Evolutionary conservation across 2,797 vertebrate species (phyloP).

Genomic region (Poeciliopsis turneri): DNA sequence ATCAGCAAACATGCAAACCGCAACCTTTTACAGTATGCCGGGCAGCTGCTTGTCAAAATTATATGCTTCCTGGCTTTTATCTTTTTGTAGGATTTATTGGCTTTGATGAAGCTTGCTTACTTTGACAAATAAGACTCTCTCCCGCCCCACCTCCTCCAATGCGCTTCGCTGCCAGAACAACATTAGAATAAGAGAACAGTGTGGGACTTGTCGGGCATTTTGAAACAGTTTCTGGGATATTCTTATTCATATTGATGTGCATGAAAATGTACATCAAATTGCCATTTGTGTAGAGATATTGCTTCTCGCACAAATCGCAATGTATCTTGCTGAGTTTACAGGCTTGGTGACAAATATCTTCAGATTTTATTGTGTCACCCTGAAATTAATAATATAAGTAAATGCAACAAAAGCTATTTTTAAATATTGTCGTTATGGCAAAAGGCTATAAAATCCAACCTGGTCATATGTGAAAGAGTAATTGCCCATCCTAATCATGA

Average conservation of each 20-base stretch:
- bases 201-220: neutral
- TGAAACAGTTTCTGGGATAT: neutral
- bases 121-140: neutral
- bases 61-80: conserved; percentile 35
- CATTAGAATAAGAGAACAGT: neutral
- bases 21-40: conserved; percentile 51
- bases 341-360: neutral
- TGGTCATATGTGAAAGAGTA: neutral
- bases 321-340: neutral
- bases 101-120: neutral
- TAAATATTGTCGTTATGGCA: neutral
- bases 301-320: neutral
- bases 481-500: neutral
- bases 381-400: neutral
- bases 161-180: neutral
- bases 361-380: neutral
- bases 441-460: neutral
- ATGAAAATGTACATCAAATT: neutral
- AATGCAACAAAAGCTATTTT: neutral
- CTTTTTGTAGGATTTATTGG: conserved; percentile 29
- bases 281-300: neutral
- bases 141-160: too few relatives aligned
- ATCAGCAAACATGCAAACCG: conserved; percentile 66
- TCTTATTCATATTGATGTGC: neutral
- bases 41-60: conserved; percentile 56